Percentiles rank a stretch among this genome's conserved stretches.
Evolutionary conservation across 2,888 invertebrate genomes (phyloP).

Genomic region (Criorhina ranunculi): DNA sequence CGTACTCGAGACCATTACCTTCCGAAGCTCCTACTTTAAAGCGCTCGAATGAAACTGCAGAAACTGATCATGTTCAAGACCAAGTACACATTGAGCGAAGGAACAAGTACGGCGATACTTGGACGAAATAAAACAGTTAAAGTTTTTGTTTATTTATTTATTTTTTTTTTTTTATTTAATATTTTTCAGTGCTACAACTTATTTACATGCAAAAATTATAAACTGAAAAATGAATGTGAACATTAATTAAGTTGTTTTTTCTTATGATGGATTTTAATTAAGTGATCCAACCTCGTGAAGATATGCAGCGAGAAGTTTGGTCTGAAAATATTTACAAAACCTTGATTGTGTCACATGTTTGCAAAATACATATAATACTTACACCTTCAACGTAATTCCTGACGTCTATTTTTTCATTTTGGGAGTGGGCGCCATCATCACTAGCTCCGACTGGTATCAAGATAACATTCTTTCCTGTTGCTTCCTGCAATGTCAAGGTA

Average conservation of each 20-base stretch:
- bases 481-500: conserved; percentile 96
- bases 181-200: conserved; percentile 8
- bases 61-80: neutral
- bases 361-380: conserved; percentile 82
- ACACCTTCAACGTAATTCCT: conserved; percentile 97
- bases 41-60: conserved; percentile 25
- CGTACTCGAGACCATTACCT: conserved; percentile 79
- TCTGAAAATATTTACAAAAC: conserved; percentile 87
- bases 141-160: neutral
- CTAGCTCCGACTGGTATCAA: conserved; percentile 95
- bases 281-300: conserved; percentile 88
- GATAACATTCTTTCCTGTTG: conserved; percentile 96
- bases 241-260: neutral
- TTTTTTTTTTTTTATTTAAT: conserved; percentile 21
- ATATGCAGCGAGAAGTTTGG: conserved; percentile 96
- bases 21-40: conserved; percentile 78
- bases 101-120: conserved; percentile 84
- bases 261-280: conserved; percentile 45
- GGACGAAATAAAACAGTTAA: conserved; percentile 81
- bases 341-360: conserved; percentile 32
- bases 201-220: conserved; percentile 20
- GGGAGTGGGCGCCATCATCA: conserved; percentile 99
- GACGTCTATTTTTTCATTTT: conserved; percentile 98
- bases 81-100: conserved; percentile 68
- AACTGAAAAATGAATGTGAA: conserved; percentile 3